Percentiles rank a stretch among this genome's conserved stretches.
phyloP scores from a whole-genome alignment of 2,888 invertebrate genomes.

The Aporophyla nigra region DNA sequence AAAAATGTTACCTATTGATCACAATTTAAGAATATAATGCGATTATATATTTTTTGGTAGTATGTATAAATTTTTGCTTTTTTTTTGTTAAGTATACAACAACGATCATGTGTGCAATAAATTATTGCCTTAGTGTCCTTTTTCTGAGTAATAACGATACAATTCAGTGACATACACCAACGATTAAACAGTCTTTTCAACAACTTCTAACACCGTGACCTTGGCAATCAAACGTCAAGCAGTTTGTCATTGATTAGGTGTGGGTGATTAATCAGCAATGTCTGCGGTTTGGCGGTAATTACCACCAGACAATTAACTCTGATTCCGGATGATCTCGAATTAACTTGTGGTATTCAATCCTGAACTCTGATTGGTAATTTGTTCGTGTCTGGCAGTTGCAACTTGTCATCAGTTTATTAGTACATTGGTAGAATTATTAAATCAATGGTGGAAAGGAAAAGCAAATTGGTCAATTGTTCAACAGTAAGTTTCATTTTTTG shows the following conservation, averaged over 20 bases:
- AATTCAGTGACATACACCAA: not conserved
- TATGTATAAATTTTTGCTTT: too few species aligned
- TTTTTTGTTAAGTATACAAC: not conserved
- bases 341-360: conserved; percentile 49
- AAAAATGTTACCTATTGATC: too few species aligned
- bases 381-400: conserved; percentile 25
- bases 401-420: not conserved
- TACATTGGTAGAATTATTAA: not conserved
- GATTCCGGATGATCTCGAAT: conserved; percentile 49
- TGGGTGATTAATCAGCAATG: conserved; percentile 45
- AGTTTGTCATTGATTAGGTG: conserved; percentile 32
- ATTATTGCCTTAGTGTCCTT: not conserved
- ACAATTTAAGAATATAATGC: too few species aligned
- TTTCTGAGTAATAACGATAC: too few species aligned
- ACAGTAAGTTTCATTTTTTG: too few species aligned
- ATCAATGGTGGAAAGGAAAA: too few species aligned
- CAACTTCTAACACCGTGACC: not conserved
- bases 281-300: conserved; percentile 47
- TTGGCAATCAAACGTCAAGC: conserved; percentile 27
- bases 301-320: conserved; percentile 49
- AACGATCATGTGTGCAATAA: not conserved
- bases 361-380: conserved; percentile 38
- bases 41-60: too few species aligned
- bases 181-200: not conserved
- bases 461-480: too few species aligned